Conservation (phyloP, 2,888 invertebrate genomes). For the Sesamia inferens region DNA sequence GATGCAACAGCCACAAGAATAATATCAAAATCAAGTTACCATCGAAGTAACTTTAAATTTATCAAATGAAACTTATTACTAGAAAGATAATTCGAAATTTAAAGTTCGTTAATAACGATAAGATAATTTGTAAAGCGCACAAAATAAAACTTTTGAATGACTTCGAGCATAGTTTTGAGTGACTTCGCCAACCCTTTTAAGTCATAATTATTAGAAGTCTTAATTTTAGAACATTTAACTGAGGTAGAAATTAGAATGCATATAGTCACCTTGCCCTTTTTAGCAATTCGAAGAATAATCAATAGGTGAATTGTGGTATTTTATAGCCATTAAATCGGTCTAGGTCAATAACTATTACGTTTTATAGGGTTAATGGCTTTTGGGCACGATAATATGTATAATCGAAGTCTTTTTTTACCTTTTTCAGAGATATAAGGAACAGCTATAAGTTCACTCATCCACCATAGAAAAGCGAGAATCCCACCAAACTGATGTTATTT, state of each 20-base stretch:
- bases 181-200: neutral
- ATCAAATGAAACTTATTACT: conserved; percentile 15
- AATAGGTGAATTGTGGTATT: conserved; percentile 37
- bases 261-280: conserved; percentile 25
- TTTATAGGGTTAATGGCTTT: conserved; percentile 22
- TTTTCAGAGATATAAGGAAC: neutral
- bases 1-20: too few species aligned
- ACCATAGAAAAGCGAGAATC: too few species aligned
- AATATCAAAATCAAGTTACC: neutral
- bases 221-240: conserved; percentile 34
- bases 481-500: neutral
- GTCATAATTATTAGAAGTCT: conserved; percentile 36
- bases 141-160: conserved; percentile 32
- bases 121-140: conserved; percentile 25
- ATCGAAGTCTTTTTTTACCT: neutral
- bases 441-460: too few species aligned
- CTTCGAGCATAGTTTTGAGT: neutral
- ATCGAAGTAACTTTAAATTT: neutral
- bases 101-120: conserved; percentile 33
- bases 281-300: conserved; percentile 56
- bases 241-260: conserved; percentile 24
- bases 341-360: conserved; percentile 26
- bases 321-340: conserved; percentile 30
- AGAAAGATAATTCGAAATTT: conserved; percentile 7
- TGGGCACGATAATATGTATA: conserved; percentile 15